These are phyloP conservation scores for Spongia lamella DNA, from an alignment of 37 sponge, comb jelly and placozoan genomes.

Conservation along the genomic window DNA sequence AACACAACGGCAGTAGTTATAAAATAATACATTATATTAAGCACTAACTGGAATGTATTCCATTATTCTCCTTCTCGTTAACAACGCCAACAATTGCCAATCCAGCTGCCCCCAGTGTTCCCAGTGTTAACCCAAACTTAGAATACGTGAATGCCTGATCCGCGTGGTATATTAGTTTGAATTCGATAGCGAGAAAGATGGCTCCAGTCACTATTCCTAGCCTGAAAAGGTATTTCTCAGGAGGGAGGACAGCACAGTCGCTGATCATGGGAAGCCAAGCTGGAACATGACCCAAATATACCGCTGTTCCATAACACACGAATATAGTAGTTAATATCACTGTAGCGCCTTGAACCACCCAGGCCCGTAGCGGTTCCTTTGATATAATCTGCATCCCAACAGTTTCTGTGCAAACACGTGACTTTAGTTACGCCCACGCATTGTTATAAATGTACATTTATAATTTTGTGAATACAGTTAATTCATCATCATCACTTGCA, in stretches of 20 bases:
- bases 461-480: too few relatives aligned
- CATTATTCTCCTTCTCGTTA: slow-evolving; percentile 59
- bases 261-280: slow-evolving; percentile 88
- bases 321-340: slow-evolving; percentile 40
- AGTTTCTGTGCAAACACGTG: too few relatives aligned
- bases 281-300: slow-evolving; percentile 57
- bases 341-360: too few relatives aligned
- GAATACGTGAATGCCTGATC: slow-evolving; percentile 29
- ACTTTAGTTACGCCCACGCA: too few relatives aligned
- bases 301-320: slow-evolving; percentile 76
- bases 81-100: slow-evolving; percentile 62
- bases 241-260: slow-evolving; percentile 74
- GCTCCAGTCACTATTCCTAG: slow-evolving; percentile 65
- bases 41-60: slow-evolving; percentile 58
- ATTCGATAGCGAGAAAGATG: slow-evolving; percentile 33
- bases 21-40: not conserved
- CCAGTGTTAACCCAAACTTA: slow-evolving; percentile 37
- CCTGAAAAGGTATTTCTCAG: slow-evolving; percentile 79
- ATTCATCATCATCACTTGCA: too few relatives aligned
- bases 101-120: slow-evolving; percentile 36
- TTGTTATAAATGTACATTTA: too few relatives aligned
- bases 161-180: slow-evolving; percentile 35
- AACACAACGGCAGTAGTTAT: not conserved
- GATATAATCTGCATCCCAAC: too few relatives aligned
- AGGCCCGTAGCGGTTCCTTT: too few relatives aligned